Evolutionary conservation across 2,797 vertebrate genomes (phyloP), one percentile per base, ranked within the genome.

Genomic region (Hemibagrus guttatus): DNA sequence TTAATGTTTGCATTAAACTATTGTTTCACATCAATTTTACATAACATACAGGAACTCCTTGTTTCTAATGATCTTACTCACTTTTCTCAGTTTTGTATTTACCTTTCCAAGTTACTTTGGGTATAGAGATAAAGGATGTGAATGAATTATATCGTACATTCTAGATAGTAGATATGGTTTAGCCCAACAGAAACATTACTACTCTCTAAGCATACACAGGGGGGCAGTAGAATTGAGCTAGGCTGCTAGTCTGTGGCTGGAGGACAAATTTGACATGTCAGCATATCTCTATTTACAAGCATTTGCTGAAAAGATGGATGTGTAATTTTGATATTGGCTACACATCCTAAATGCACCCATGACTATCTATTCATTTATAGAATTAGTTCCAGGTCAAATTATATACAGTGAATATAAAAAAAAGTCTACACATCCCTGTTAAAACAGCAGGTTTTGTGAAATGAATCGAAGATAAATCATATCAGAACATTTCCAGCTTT

Each of bases 191-290:
- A 78, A 56, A 78, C 75, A 49, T 31, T 58, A 56, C 7, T 52
- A 39, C 28, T 74, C 31, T 79, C 28, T 46, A 63, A 31, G 28
- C 83, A 64, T 69, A 87, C 91, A 91, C 91, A 87, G 89, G 89
- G 85, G 81, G 90, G 89, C 89, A 92, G 90, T 88, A 90, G 82
- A 85, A 75, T 58, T 79, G 46, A 80, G 8, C 54, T 35, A 72
- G 84, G n/a, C 49, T 46, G 54, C 56, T 72, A 59, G 72, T 39
- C 61, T 26, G 35, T 23, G 86, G 54, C 31, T 61, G 39, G 42
- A 80, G 31, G 72, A 75, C 42, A 85, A 13, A 86, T 84, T 23
- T 84, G 54, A 16, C 58, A 28, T 79, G 56, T 66, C 87, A 79
- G 21, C 46, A 85, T 82, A 35, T 84, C 78, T 74, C 39, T 52